A percentile compares a stretch with the other conserved stretches of the same genome.
Evolutionary conservation across 2,113 vertebrate genomes (phyloP).

Genomic region (Myrmophylax atrothorax): DNA sequence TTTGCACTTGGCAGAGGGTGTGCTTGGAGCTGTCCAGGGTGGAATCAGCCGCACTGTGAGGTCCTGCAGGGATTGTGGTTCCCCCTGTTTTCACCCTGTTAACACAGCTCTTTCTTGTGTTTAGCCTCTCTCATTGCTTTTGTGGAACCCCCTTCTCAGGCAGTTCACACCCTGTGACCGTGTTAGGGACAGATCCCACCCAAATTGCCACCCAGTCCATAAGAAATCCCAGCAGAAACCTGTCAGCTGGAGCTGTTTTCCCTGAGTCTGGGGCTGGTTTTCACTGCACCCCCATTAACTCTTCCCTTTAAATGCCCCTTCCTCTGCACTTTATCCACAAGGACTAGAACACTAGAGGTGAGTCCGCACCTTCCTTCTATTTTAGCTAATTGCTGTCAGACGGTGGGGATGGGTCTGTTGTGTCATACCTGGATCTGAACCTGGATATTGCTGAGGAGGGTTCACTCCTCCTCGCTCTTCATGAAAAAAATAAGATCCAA

Average conservation of each 20-base stretch:
- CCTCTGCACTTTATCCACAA: not conserved
- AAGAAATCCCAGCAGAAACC: not conserved
- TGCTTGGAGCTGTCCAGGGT: not conserved
- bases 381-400: not conserved
- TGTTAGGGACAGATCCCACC: not conserved
- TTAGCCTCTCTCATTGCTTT: not conserved
- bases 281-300: not conserved
- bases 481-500: not conserved
- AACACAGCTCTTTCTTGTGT: not conserved
- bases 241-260: not conserved
- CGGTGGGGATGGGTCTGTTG: fast-evolving
- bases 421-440: not conserved
- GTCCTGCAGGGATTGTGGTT: fast-evolving
- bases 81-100: not conserved
- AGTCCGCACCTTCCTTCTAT: not conserved
- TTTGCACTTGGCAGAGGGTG: not conserved
- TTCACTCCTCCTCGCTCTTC: not conserved
- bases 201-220: not conserved
- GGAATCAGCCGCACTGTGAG: not conserved
- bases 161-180: not conserved
- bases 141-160: not conserved
- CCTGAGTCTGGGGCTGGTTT: not conserved
- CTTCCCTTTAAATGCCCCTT: not conserved
- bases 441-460: not conserved
- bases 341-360: not conserved